Conservation (phyloP, 1,140 invertebrate genomes). For the Bombus fervidus region DNA sequence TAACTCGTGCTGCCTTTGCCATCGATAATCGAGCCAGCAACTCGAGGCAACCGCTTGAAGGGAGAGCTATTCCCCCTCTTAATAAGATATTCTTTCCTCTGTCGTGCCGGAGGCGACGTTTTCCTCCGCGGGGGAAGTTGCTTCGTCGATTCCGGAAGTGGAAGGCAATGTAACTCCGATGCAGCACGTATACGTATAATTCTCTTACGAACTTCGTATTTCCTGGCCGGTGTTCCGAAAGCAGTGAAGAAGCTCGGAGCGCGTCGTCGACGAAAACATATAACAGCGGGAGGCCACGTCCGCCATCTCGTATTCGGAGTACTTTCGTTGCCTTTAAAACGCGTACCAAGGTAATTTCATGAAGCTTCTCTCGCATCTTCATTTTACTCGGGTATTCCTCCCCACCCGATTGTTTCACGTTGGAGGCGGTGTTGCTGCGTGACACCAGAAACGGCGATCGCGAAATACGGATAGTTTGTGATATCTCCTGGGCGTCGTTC, state of each 20-base stretch:
- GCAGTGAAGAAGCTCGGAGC: too few relatives aligned
- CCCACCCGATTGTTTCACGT: neutral
- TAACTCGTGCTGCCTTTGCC: neutral
- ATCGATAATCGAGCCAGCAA: slow-evolving; percentile 28
- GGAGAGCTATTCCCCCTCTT: neutral
- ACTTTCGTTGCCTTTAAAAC: neutral
- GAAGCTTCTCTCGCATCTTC: neutral
- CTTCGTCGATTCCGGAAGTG: slow-evolving; percentile 18
- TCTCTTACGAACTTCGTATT: slow-evolving; percentile 26
- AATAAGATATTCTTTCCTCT: slow-evolving; percentile 28
- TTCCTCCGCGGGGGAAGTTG: neutral
- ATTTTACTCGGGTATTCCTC: neutral
- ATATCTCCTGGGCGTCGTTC: slow-evolving; percentile 1
- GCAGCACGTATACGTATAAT: slow-evolving; percentile 15
- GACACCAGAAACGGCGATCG: neutral
- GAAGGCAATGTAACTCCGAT: neutral
- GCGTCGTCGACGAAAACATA: neutral
- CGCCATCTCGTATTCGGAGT: neutral
- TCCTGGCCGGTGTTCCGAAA: neutral
- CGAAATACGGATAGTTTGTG: neutral
- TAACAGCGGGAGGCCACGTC: neutral
- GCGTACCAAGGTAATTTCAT: too few relatives aligned
- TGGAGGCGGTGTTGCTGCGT: neutral
- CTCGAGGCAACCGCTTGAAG: neutral
- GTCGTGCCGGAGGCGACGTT: neutral